A percentile compares a stretch with the other conserved stretches of the same genome.
Evolutionary conservation across 2,888 invertebrate genomes (phyloP).

Genomic region (Argyresthia albistria): DNA sequence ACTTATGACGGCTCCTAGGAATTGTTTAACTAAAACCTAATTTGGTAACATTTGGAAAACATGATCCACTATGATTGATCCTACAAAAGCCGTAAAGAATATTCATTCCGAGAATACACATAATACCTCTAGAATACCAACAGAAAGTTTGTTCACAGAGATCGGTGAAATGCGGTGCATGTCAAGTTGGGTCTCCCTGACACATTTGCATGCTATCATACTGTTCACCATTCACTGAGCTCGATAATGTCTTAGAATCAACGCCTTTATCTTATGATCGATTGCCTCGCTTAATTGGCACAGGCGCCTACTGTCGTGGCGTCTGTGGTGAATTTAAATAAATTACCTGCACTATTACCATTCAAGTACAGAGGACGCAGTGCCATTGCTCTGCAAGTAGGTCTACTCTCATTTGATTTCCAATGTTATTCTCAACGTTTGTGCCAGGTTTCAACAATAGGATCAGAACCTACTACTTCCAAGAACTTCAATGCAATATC

Average conservation of each 20-base stretch:
- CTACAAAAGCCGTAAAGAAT: neutral
- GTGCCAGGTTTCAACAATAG: too few relatives aligned
- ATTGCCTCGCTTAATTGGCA: conserved; percentile 36
- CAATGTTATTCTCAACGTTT: too few relatives aligned
- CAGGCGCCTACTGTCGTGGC: conserved; percentile 18
- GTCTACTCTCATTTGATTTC: too few relatives aligned
- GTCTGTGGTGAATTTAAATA: conserved; percentile 4
- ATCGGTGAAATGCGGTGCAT: neutral
- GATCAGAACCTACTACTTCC: too few relatives aligned
- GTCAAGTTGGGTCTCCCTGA: conserved; percentile 30
- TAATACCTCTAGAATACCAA: neutral
- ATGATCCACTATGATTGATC: neutral
- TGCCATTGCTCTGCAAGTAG: neutral
- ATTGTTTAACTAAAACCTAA: too few relatives aligned
- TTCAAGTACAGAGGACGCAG: conserved; percentile 1
- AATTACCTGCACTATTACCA: neutral
- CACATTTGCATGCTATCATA: conserved; percentile 30
- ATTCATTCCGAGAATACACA: neutral
- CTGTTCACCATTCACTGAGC: conserved; percentile 24
- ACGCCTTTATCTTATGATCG: conserved; percentile 31
- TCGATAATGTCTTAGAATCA: conserved; percentile 20
- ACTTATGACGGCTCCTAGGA: too few relatives aligned
- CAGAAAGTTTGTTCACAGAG: neutral
- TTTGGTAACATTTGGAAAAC: neutral
- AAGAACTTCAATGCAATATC: too few relatives aligned